Percentiles rank a stretch among this genome's conserved stretches.
These are phyloP conservation scores for Pseudorectes ferrugineus DNA, from an alignment of 2,113 vertebrate species.

Conservation along the genomic window DNA sequence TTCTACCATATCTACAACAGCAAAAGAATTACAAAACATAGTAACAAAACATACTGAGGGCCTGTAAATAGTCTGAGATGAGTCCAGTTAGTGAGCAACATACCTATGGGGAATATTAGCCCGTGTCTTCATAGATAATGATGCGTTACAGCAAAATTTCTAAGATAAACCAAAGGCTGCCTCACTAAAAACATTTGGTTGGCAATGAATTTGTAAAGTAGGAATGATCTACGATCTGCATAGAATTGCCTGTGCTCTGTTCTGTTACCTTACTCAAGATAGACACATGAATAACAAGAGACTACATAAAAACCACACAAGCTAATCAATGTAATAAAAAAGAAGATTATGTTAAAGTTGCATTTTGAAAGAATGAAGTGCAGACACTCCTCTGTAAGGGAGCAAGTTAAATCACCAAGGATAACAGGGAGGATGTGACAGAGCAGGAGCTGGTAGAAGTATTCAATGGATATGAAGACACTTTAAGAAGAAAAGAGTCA, in stretches of 20 bases:
- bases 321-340: not conserved
- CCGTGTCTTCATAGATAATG: not conserved
- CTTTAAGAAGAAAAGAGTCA: not conserved
- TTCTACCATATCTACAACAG: not conserved
- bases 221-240: not conserved
- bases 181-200: not conserved
- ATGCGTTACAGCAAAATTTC: not conserved
- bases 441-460: not conserved
- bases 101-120: not conserved
- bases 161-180: not conserved
- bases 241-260: not conserved
- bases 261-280: not conserved
- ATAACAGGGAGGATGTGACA: not conserved
- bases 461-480: not conserved
- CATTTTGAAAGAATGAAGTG: not conserved
- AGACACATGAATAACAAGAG: not conserved
- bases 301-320: not conserved
- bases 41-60: not conserved
- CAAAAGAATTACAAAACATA: not conserved
- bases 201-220: not conserved
- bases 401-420: not conserved
- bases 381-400: not conserved
- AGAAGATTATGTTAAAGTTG: not conserved
- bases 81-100: not conserved
- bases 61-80: not conserved